Conservation (phyloP, 2,888 invertebrate genomes). For the Machimus rusticus region DNA sequence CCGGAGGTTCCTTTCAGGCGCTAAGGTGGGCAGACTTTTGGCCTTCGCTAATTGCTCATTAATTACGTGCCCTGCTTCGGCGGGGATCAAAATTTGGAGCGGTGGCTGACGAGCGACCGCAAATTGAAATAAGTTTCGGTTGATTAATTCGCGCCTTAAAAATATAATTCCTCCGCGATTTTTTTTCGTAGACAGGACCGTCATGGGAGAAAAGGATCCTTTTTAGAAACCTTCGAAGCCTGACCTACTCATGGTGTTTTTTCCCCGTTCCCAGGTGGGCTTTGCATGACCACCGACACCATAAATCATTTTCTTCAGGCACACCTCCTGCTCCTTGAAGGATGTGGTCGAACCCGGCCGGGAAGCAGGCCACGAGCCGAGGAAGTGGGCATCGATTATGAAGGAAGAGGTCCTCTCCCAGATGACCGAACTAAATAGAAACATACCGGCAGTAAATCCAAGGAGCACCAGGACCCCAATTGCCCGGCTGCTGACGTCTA, state of each 20-base stretch:
- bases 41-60: constrained; percentile 29
- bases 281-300: not conserved
- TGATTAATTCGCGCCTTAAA: constrained; percentile 7
- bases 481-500: not conserved
- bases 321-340: not conserved
- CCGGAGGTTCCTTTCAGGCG: not conserved
- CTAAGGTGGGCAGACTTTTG: constrained; percentile 18
- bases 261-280: not conserved
- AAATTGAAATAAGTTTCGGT: constrained; percentile 28
- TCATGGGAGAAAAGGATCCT: not conserved
- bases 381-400: not conserved
- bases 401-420: not conserved
- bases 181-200: not conserved
- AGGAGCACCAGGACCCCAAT: not conserved
- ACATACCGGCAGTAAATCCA: not conserved
- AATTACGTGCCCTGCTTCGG: constrained; percentile 22
- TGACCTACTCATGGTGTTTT: not conserved
- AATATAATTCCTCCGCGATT: not conserved
- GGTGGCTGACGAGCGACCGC: not conserved
- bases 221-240: not conserved
- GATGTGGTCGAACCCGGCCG: not conserved
- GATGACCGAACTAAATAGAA: constrained; percentile 5
- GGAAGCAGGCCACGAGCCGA: not conserved
- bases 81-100: not conserved
- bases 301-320: constrained; percentile 5